A percentile compares a stretch with the other conserved stretches of the same genome.
phyloP scores from a whole-genome alignment of 2,888 invertebrate species.

The Meteorus colon region DNA sequence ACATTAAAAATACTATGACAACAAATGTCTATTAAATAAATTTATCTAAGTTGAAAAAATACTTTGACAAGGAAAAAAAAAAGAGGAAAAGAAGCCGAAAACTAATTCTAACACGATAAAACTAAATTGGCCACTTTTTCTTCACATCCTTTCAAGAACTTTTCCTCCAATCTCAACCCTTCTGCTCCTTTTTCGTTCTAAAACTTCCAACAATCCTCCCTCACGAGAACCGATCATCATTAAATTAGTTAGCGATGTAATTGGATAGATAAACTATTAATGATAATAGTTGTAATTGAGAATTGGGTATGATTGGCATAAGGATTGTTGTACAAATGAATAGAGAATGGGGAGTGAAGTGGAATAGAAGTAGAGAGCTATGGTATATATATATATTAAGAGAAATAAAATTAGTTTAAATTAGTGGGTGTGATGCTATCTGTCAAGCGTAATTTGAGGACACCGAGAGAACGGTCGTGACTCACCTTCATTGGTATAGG shows the following conservation, averaged over 20 bases:
- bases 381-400: slow-evolving; percentile 5
- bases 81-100: too few relatives aligned
- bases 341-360: neutral
- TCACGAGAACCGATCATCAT: neutral
- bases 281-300: slow-evolving; percentile 1
- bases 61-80: too few relatives aligned
- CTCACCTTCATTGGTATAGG: slow-evolving; percentile 6
- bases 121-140: too few relatives aligned
- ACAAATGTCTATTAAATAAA: too few relatives aligned
- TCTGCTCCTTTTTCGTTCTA: neutral
- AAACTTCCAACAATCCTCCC: neutral
- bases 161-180: neutral
- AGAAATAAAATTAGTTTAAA: slow-evolving; percentile 15
- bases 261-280: slow-evolving; percentile 11
- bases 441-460: slow-evolving; percentile 10
- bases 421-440: slow-evolving; percentile 10
- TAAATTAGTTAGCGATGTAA: neutral
- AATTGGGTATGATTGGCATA: neutral
- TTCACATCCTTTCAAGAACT: neutral
- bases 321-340: neutral
- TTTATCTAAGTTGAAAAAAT: too few relatives aligned
- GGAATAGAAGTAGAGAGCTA: neutral
- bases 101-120: too few relatives aligned
- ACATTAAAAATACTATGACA: too few relatives aligned
- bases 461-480: slow-evolving; percentile 8